Evolutionary conservation across 2,888 invertebrate species (phyloP), one percentile per base, ranked within the genome.

Genomic region (Drosophila kokeensis): DNA sequence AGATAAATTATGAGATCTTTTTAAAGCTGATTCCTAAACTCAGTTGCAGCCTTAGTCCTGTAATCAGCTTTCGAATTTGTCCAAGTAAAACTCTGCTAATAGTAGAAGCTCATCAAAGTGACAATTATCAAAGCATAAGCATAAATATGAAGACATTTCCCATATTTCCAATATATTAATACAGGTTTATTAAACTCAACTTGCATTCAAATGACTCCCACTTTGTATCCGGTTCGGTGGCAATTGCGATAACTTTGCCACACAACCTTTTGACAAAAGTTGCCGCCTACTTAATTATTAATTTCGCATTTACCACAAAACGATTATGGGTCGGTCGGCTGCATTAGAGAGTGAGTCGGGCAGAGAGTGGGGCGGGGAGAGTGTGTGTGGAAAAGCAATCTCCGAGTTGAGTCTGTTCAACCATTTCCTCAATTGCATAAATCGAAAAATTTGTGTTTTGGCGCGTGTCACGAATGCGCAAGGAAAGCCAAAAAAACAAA

Each of bases 401-500:
- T 70, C 27, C 49, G 57, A 15, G 49, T 34, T 50, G 49, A 36
- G 59, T 65, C 65, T 66, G 62, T 64, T 50, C 70, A 30, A 29
- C 59, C 82, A 82, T 81, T 87, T 87, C 83, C 90, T 88, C 90
- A 87, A 87, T 87, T 89, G 86, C 90, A 90, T 88, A 90, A 90
- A 89, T 88, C 88, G 88, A 90, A 87, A 87, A 87, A 89, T 85
- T 90, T 90, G 80, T 89, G 79, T 76, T 79, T 79, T 81, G 88
- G 90, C 88, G 86, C 86, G 86, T 87, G 86, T 83, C 73, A 88
- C 81, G 86, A 85, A 87, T 87, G 69, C 78, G 55, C 76, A 88
- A 45, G 45, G 45, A 45, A 85, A 79, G 67, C 68, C 60, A 70
- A 52, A 61, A 52, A 69, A 42, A 32, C 0, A 32, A 32, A 4